Evolutionary conservation across 1,140 invertebrate species (phyloP).

Genomic region (Philopotamus ludificatus): DNA sequence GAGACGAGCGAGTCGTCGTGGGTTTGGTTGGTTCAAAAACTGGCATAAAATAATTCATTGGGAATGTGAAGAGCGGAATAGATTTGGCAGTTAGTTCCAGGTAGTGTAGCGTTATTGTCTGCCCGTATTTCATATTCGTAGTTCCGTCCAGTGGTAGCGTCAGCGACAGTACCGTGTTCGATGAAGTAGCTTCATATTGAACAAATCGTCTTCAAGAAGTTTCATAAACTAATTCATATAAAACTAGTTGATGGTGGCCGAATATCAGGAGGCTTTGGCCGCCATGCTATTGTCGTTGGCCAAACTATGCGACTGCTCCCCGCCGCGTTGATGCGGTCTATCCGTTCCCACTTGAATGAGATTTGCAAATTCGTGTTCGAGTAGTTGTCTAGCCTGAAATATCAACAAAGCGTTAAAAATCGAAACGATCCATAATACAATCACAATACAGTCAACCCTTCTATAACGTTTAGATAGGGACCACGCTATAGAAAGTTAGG

Average conservation of each 20-base stretch:
- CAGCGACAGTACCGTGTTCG: too few species aligned
- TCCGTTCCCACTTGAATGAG: conserved; percentile 84
- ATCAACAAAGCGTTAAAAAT: not conserved
- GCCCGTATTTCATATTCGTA: conserved; percentile 6
- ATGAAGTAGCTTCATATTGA: too few species aligned
- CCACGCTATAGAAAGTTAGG: too few species aligned
- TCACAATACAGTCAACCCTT: too few species aligned
- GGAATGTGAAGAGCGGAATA: conserved; percentile 24
- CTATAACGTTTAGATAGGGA: too few species aligned
- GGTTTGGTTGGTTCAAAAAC: conserved; percentile 16
- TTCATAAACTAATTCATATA: too few species aligned
- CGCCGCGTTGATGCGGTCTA: conserved; percentile 61
- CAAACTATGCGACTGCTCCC: conserved; percentile 47
- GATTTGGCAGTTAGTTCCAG: conserved; percentile 20
- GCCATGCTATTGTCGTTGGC: conserved; percentile 39
- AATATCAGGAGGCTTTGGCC: conserved; percentile 41
- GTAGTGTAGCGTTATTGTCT: conserved; percentile 20
- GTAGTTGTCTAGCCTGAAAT: conserved; percentile 76
- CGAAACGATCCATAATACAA: conserved; percentile 2
- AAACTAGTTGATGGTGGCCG: conserved; percentile 36
- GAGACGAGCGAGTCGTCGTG: too few species aligned
- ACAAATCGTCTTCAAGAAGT: too few species aligned
- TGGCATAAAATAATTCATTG: conserved; percentile 20
- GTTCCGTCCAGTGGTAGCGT: too few species aligned
- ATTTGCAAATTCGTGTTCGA: conserved; percentile 90